Conservation (phyloP, 2,113 vertebrate species). For the Hypomesus transpacificus region DNA sequence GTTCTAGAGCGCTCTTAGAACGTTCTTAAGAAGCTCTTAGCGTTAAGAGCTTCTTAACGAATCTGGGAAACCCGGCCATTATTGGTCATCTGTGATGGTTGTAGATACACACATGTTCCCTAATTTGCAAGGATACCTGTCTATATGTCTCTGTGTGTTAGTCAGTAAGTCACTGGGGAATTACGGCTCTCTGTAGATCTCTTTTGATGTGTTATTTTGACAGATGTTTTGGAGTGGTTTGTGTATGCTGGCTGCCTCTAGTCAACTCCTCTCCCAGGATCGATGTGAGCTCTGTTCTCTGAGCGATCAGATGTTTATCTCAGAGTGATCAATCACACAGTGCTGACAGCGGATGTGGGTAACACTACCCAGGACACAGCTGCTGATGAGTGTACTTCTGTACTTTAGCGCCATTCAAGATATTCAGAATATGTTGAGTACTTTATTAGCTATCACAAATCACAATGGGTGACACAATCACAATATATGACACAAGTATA, state of each 20-base stretch:
- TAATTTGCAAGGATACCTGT: slow-evolving; percentile 1
- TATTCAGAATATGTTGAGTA: too few relatives aligned
- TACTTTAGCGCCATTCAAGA: background rate
- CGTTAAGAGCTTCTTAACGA: too few relatives aligned
- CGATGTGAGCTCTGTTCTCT: slow-evolving; percentile 67
- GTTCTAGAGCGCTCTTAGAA: too few relatives aligned
- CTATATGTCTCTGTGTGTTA: slow-evolving; percentile 53
- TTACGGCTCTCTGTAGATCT: slow-evolving; percentile 44
- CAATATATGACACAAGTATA: too few relatives aligned
- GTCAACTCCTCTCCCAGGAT: slow-evolving; percentile 66
- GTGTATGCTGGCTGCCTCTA: slow-evolving; percentile 57
- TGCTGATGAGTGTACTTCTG: background rate
- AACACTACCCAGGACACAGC: slow-evolving; percentile 55
- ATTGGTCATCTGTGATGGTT: too few relatives aligned
- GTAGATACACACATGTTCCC: too few relatives aligned
- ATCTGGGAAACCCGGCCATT: too few relatives aligned
- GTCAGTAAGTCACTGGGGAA: slow-evolving; percentile 56
- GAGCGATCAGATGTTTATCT: slow-evolving; percentile 69
- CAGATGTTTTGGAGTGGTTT: slow-evolving; percentile 65
- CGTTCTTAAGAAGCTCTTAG: too few relatives aligned
- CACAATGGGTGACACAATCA: too few relatives aligned
- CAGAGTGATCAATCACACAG: slow-evolving; percentile 69
- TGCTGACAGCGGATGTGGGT: slow-evolving; percentile 58
- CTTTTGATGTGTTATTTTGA: slow-evolving; percentile 59
- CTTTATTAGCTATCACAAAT: too few relatives aligned